phyloP scores from a whole-genome alignment of 2,797 vertebrate species.

The Neomorphus geoffroyi region DNA sequence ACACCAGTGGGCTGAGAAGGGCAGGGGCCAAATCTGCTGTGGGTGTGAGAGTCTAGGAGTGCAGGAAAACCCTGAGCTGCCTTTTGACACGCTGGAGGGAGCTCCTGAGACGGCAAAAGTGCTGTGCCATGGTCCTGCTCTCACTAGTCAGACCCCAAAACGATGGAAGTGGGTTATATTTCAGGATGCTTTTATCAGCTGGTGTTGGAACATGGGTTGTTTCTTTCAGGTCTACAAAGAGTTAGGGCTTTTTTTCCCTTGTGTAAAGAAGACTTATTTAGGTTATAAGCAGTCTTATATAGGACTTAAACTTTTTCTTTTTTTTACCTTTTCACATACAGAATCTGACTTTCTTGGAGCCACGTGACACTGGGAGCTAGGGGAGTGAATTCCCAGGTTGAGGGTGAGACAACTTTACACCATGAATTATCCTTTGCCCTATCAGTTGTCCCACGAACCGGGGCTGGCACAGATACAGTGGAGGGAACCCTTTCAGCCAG shows the following conservation, averaged over 20 bases:
- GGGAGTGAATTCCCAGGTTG: background rate
- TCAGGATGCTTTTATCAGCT: background rate
- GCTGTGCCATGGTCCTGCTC: fast-evolving
- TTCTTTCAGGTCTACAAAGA: background rate
- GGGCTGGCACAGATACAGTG: background rate
- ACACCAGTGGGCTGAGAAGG: background rate
- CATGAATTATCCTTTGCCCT: background rate
- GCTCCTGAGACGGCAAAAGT: background rate
- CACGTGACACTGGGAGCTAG: background rate
- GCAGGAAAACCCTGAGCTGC: fast-evolving
- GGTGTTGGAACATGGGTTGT: background rate
- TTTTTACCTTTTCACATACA: background rate
- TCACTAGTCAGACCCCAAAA: background rate
- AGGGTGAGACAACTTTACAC: background rate
- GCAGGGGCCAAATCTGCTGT: fast-evolving
- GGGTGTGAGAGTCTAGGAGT: background rate
- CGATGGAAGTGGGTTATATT: background rate
- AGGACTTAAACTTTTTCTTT: background rate
- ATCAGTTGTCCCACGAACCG: background rate
- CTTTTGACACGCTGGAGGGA: background rate
- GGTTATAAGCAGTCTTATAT: background rate
- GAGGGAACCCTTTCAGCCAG: background rate
- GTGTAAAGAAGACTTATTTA: background rate
- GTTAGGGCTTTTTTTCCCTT: background rate
- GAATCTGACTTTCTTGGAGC: background rate